Base-by-base conservation (phyloP, 2,888 invertebrate species). In the Furcula furcula region DNA sequence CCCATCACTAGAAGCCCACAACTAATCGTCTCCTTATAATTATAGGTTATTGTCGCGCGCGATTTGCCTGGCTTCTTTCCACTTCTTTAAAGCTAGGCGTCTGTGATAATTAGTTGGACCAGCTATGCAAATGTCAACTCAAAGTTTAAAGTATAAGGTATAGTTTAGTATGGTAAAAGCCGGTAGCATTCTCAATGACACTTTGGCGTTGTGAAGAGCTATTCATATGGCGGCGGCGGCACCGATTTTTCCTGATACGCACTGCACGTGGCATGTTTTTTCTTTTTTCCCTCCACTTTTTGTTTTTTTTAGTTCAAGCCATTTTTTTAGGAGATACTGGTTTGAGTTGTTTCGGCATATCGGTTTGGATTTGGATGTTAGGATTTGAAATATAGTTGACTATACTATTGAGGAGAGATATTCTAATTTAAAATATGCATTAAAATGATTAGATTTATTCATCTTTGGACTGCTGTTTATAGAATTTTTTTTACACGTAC, bases 41-140 rank as follows among this genome's bases (percentile, higher is more conserved):
- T 75, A 76, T 70, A 74, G 71, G 66, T 62, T 75, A 76, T 75
- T 67, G 72, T 69, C 71, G 55, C 67, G 63, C 69, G 56, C 64
- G 73, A 76, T 76, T 76, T 75, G 68, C 73, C 70, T 53, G 76
- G 71, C 76, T 76, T 75, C 76, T 63, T 57, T 58, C 58, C 67
- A 56, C 62, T 69, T 73, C 71, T 73, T 73, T 64, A 55, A 51
- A 48, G 50, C 48, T 44, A 47, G 45, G 46, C 55, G 53, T 32
- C 44, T 46, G 49, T 38, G 55, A 57, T 75, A 76, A 76, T 76
- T 76, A 76, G 73, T 67, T 57, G 31, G 35, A 18, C 19, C 21
- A 10, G 21, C n/a, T 43, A 45, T n/a, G 4, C 12, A 3, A 61
- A 37, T 50, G 31, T 4, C 31, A 36, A 40, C 65, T 39, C 29